phyloP scores from a whole-genome alignment of 2,888 invertebrate genomes.

The Eretmocerus hayati region DNA sequence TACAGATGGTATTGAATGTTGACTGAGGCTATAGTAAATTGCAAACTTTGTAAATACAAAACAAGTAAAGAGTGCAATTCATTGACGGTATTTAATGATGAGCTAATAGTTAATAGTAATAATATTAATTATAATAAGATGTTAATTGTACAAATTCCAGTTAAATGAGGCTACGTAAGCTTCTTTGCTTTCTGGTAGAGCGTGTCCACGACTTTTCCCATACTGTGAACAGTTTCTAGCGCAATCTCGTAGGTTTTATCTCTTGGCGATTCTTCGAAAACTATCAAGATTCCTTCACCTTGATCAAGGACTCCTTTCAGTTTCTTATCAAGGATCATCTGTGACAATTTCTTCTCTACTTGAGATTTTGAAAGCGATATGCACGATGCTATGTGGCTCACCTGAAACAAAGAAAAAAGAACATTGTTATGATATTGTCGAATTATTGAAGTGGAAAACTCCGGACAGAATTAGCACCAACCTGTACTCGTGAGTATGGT shows the following conservation, averaged over 20 bases:
- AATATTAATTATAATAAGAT: conserved; percentile 39
- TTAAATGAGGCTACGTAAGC: conserved; percentile 65
- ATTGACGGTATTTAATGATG: conserved; percentile 21
- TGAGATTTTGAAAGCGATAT: conserved; percentile 83
- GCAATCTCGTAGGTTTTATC: conserved; percentile 98
- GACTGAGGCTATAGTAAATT: conserved; percentile 20
- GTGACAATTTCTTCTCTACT: conserved; percentile 98
- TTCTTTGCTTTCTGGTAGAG: conserved; percentile 99
- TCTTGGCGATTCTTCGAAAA: conserved; percentile 89
- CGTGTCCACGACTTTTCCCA: conserved; percentile 99
- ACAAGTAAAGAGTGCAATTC: conserved; percentile 20
- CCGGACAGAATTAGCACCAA: conserved; percentile 17
- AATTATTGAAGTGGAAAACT: background rate
- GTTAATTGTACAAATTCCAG: conserved; percentile 36
- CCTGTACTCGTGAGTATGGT: conserved; percentile 95
- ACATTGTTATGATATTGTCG: background rate
- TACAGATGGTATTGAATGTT: conserved; percentile 21
- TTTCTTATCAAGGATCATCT: conserved; percentile 99
- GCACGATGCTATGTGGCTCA: conserved; percentile 81
- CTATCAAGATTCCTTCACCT: conserved; percentile 94
- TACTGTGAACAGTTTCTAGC: conserved; percentile 94
- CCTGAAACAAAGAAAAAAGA: conserved; percentile 38
- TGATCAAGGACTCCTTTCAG: conserved; percentile 96
- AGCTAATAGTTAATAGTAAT: conserved; percentile 29
- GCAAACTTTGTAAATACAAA: conserved; percentile 20